Conservation (phyloP, 2,797 vertebrate species). For the Alectoris magna region DNA sequence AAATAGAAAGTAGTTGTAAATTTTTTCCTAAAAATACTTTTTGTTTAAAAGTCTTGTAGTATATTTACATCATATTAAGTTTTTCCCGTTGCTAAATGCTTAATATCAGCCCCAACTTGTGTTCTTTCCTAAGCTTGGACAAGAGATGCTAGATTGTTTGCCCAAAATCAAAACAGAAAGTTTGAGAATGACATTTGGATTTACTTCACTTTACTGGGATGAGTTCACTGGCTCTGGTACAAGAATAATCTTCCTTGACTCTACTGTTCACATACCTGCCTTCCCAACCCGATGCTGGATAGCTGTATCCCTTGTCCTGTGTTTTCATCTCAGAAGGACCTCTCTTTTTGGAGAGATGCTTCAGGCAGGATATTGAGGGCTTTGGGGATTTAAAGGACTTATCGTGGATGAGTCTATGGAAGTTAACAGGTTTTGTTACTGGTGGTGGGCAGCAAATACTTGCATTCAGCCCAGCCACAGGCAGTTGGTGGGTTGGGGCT, state of each 20-base stretch:
- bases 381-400: background rate
- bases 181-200: slow-evolving; percentile 16
- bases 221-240: background rate
- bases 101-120: background rate
- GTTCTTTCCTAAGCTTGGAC: background rate
- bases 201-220: background rate
- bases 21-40: background rate
- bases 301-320: background rate
- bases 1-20: slow-evolving; percentile 1
- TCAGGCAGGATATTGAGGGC: background rate
- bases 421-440: background rate
- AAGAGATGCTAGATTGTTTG: background rate
- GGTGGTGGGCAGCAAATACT: background rate
- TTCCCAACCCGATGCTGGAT: background rate
- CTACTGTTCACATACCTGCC: background rate
- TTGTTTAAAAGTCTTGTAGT: background rate
- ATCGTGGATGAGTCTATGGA: background rate
- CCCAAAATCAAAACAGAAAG: background rate
- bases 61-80: background rate
- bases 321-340: background rate
- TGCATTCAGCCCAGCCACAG: background rate
- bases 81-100: background rate
- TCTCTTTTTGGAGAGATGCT: background rate
- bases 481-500: background rate
- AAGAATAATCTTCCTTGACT: background rate